Base-by-base conservation (phyloP, 1,140 invertebrate genomes). In the Daktulosphaira vitifoliae region DNA sequence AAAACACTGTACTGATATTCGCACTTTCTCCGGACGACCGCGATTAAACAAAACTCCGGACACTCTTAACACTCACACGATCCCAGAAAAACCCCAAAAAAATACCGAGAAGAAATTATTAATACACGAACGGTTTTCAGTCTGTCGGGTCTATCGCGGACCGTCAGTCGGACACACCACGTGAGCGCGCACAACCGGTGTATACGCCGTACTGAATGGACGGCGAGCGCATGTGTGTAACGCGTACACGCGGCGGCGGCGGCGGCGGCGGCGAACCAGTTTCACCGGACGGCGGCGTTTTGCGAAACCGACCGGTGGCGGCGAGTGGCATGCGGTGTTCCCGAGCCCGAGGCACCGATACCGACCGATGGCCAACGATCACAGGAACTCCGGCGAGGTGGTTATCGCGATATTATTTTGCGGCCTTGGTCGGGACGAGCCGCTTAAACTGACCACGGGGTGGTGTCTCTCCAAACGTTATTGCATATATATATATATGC, bases 191-290 rank as follows among this genome's bases (percentile, higher is more conserved):
- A 39, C 18, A 29, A 59, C 54, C 54, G 39, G 39, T 46, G 54
- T 59, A 13, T 20, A 23, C 38, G 54, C 25, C 38, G 54, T 59
- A 59, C 54, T 59, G 54, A 59, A 33, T 46, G 25, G 39, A 16
- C 46, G 5, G 46, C 6, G 11, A 6, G 22, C 38, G 53, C 38
- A 38, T 22, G 53, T 39, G 53, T 37, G 15, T 9, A 11, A 18
- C 3, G 29, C 29, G 11, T 18, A 26, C 9, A 16, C 51, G 11
- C 49, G 29, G 16, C 20, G 46, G 16, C 46, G 46, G 20, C 38
- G 22, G 22, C 38, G 53, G 16, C 54, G 38, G 39, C 54, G 37
- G 20, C 52, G 54, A 59, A 59, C 54, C 54, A 59, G 54, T 59
- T 59, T 59, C 54, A 29, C 39, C 23, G 54, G 15, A 22, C 53